A percentile compares a stretch with the other conserved stretches of the same genome.
phyloP scores from a whole-genome alignment of 2,797 vertebrate genomes.

The Anomalospiza imberbis region DNA sequence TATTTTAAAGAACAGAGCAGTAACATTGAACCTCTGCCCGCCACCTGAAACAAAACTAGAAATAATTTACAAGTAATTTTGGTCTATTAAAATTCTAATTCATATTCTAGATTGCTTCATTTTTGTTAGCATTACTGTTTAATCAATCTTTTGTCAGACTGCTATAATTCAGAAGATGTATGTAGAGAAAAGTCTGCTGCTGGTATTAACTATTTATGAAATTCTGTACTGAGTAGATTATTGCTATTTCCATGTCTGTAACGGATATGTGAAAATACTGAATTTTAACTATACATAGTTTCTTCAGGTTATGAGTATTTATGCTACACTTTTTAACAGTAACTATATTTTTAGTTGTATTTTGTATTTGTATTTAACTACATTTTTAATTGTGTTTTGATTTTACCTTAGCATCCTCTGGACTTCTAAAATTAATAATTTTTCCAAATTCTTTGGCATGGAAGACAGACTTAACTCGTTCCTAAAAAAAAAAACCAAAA shows the following conservation, averaged over 20 bases:
- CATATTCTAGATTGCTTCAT: not conserved
- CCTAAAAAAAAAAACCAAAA: slow-evolving; percentile 72
- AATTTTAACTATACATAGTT: not conserved
- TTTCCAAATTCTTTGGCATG: slow-evolving; percentile 98
- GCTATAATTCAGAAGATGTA: not conserved
- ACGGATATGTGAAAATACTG: not conserved
- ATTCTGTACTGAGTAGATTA: not conserved
- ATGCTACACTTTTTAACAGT: not conserved
- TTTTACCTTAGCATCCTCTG: slow-evolving; percentile 90
- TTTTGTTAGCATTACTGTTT: not conserved
- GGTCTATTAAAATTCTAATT: not conserved
- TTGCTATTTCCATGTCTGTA: not conserved
- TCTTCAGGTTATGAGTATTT: not conserved
- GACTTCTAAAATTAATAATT: slow-evolving; percentile 94
- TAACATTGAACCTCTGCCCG: rapidly evolving
- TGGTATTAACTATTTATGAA: not conserved
- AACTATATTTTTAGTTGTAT: not conserved
- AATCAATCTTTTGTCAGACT: not conserved
- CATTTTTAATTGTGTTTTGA: not conserved
- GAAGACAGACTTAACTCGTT: slow-evolving; percentile 96
- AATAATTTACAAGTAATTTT: not conserved
- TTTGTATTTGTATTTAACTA: not conserved
- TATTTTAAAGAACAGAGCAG: not conserved
- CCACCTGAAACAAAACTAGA: not conserved
- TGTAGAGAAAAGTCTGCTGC: not conserved